Base-by-base conservation (phyloP, 1,140 invertebrate genomes). In the Leptonema lineaticorne region DNA sequence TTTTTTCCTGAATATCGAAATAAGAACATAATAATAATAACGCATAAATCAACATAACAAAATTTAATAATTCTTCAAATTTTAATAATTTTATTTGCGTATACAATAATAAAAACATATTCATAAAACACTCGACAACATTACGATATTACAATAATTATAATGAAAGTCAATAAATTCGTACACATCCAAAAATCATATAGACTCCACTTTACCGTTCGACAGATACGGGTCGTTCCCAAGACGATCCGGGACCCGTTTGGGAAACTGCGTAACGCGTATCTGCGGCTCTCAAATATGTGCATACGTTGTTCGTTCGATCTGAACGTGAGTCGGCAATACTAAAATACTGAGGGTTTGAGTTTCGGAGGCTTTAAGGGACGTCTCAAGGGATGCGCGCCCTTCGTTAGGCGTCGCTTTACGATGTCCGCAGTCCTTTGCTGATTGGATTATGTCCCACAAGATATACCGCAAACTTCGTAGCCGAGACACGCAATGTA, bases 351-450 rank as follows among this genome's bases (percentile, higher is more conserved):
- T n/a, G 16, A 16, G 37, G 37, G 16, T 16, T 9, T 16, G 37
- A 2, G 50, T 53, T 48, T 53, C 22, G 24, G 9, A n/a, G 18
- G 18, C 50, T 26, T 26, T 53, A 2, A 24, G 50, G 50, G 20
- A 41, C 11, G 11, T 41, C 37, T 16, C 37, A 14, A 11, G 50
- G 22, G 50, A 24, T 0, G 3, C 0, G 22, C 7, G 33, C 37
- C 59, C 59, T 62, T 62, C 59, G 59, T 62, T 62, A 62, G 59
- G 59, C 37, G 33, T 37, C 59, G 37, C 59, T 62, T 62, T 62
- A 62, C 59, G 59, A 62, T 16, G n/a, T 62, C 59, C 37, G 29
- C 27, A 9, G 37, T 33, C 29, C 59, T 62, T 33, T 27, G 33
- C 59, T 62, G 59, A 62, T 62, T 62, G 59, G 59, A 62, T 62